A percentile compares a stretch with the other conserved stretches of the same genome.
phyloP scores from a whole-genome alignment of 1,140 invertebrate species.

The Drosophila baimaii region DNA sequence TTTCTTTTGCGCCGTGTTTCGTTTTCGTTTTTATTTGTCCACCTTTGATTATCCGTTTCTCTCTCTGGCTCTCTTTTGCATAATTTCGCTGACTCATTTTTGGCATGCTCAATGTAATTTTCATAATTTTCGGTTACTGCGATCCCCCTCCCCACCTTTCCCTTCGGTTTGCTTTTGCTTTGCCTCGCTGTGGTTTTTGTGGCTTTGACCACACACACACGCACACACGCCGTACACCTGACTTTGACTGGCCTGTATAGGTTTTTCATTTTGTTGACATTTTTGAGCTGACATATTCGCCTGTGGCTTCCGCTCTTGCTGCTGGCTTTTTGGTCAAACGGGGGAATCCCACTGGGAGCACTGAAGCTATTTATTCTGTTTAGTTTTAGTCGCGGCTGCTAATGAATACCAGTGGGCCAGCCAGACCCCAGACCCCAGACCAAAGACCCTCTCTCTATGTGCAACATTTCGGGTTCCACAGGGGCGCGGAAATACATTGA shows the following conservation, averaged over 20 bases:
- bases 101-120: slow-evolving; percentile 50
- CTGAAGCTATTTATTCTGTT: slow-evolving; percentile 11
- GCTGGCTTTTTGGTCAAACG: slow-evolving; percentile 11
- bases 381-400: slow-evolving; percentile 1
- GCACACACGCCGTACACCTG: slow-evolving; percentile 19
- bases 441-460: too few relatives aligned
- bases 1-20: slow-evolving; percentile 25
- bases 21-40: slow-evolving; percentile 55
- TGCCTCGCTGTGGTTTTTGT: slow-evolving; percentile 24
- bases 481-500: not conserved
- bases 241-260: slow-evolving; percentile 35
- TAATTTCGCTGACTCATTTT: slow-evolving; percentile 67
- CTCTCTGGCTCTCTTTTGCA: slow-evolving; percentile 51
- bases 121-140: slow-evolving; percentile 19
- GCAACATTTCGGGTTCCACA: not conserved
- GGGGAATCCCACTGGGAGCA: not conserved
- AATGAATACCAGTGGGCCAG: slow-evolving; percentile 1
- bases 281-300: slow-evolving; percentile 37
- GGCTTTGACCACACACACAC: slow-evolving; percentile 42
- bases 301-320: slow-evolving; percentile 17
- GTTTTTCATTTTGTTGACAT: slow-evolving; percentile 57
- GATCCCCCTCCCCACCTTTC: not conserved
- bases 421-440: too few relatives aligned
- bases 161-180: not conserved
- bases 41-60: slow-evolving; percentile 42